Conservation (phyloP, 2,113 vertebrate genomes). For the Piprites chloris region DNA sequence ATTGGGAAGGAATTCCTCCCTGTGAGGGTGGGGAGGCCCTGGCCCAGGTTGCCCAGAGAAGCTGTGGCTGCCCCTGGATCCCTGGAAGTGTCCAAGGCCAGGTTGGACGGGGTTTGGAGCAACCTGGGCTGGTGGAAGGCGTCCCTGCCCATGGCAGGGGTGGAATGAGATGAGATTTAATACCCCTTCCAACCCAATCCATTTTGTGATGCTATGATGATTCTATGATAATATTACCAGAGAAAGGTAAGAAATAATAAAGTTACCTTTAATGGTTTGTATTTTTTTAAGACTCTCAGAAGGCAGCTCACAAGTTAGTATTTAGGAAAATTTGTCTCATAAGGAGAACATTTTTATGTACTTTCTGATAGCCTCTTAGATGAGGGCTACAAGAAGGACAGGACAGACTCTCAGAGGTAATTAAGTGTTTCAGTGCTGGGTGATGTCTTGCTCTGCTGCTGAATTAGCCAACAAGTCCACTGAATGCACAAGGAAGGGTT, state of each 20-base stretch:
- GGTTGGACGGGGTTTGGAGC: not conserved
- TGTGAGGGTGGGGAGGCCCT: no score
- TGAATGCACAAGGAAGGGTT: not conserved
- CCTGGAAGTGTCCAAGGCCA: not conserved
- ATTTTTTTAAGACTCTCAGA: not conserved
- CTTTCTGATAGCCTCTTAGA: not conserved
- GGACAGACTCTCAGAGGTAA: not conserved
- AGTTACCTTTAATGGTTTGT: not conserved
- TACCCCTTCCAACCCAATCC: not conserved
- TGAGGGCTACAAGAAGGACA: not conserved
- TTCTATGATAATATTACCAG: not conserved
- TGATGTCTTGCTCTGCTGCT: not conserved
- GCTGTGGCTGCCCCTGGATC: no score
- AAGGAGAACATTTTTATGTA: not conserved
- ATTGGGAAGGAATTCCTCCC: no score
- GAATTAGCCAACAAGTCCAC: not conserved
- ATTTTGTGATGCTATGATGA: no score
- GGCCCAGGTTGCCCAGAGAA: no score
- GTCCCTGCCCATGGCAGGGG: not conserved
- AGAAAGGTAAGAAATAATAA: not conserved
- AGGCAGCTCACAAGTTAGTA: not conserved
- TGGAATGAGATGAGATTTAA: not conserved
- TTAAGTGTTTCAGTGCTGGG: not conserved
- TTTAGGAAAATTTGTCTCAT: not conserved
- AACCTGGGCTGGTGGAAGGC: accelerated